Evolutionary conservation across 2,113 vertebrate species (phyloP), one percentile per base, ranked within the genome.

Genomic region (Tetrao urogallus): DNA sequence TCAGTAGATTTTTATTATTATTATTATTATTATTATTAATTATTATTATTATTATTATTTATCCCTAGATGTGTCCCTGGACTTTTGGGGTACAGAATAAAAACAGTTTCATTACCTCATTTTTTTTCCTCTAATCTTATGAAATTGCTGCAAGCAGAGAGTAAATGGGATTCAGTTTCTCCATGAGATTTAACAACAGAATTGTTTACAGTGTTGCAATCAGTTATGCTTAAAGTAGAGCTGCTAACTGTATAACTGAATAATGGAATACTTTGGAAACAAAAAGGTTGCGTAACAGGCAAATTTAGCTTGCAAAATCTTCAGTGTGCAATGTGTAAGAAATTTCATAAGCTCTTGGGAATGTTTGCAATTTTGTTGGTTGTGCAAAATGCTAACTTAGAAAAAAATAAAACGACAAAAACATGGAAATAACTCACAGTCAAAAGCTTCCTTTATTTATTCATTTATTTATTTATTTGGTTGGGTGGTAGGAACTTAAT

Each of bases 191-290:
- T 92, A 94, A 82, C 42, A 77, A 78, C 72, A 89, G 85, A 93
- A 95, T 91, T 96, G 91, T 93, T 96, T 94, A 91, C 61, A 69
- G 57, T 82, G 56, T 80, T 92, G 71, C 64, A 93, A 93, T 95
- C 82, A 94, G 38, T 96, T 93, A 75, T 92, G 82, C 95, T 96
- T 96, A 89, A 95, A 96, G 85, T 60, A 89, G 54, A 88, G 56
- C 65, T 88, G 80, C 89, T 93, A 93, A 95, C 89, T 56, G 87
- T 76, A 81, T 80, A 88, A 91, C 89, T 95, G 93, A 95, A 76
- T 83, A 86, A 91, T 61, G 28, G 60, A 91, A 86, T 89, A 95
- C 79, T 86, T 80, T 47, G 15, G 76, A 92, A 92, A 94, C 82
- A 95, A 93, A 95, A 91, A 52, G 27, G 50, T 82, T 94, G 91